Evolutionary conservation across 2,113 vertebrate genomes (phyloP).

Genomic region (Ginglymostoma cirratum): DNA sequence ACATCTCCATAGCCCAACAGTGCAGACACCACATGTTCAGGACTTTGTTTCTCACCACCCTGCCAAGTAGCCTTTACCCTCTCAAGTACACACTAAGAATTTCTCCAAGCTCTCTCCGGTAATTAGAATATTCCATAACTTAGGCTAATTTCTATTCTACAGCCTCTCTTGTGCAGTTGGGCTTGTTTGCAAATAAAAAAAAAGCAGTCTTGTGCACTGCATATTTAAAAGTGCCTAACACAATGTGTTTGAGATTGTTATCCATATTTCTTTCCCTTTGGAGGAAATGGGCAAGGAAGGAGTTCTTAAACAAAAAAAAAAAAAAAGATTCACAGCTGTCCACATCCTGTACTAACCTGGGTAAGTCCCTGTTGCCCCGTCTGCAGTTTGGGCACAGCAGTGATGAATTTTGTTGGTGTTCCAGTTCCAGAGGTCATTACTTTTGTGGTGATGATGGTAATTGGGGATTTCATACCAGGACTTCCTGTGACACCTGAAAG

Average conservation of each 20-base stretch:
- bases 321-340: neutral
- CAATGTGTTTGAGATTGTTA: neutral
- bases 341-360: constrained; percentile 7
- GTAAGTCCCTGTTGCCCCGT: constrained; percentile 35
- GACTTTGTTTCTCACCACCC: neutral
- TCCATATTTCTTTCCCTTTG: neutral
- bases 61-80: neutral
- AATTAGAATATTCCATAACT: neutral
- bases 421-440: constrained; percentile 39
- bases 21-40: too few species aligned
- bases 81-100: neutral
- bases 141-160: neutral
- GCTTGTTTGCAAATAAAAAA: neutral
- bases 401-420: constrained; percentile 38
- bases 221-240: neutral
- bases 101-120: neutral
- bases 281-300: neutral
- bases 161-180: neutral
- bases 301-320: neutral
- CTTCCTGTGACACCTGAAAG: constrained; percentile 26
- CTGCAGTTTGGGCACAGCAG: constrained; percentile 36
- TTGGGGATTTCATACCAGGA: constrained; percentile 38
- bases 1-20: neutral
- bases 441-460: constrained; percentile 39
- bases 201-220: neutral